Percentiles rank a stretch among this genome's conserved stretches.
phyloP scores from a whole-genome alignment of 23 tunicate species.

The Ciona savignyi region DNA sequence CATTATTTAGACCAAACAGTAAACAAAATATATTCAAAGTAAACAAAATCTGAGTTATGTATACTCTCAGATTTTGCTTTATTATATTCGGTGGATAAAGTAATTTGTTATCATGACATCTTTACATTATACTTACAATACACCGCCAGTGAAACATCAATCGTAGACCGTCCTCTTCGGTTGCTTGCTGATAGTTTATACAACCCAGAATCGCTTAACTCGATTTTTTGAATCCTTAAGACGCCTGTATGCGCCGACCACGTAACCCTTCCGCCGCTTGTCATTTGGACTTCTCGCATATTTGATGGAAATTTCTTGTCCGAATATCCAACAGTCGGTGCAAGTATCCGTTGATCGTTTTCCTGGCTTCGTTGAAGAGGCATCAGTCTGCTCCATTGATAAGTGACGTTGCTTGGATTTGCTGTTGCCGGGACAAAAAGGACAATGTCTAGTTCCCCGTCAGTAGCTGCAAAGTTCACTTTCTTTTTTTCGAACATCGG shows the following conservation, averaged over 20 bases:
- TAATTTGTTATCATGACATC: no score
- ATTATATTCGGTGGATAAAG: no score
- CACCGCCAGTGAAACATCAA: conserved; percentile 40
- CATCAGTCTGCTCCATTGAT: conserved; percentile 21
- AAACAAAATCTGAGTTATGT: no score
- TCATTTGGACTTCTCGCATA: not conserved
- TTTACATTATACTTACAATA: conserved; percentile 60
- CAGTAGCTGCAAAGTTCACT: conserved; percentile 25
- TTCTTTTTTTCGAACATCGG: conserved; percentile 18
- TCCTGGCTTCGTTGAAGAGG: not conserved
- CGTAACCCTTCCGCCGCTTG: conserved; percentile 4
- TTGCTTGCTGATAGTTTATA: conserved; percentile 45
- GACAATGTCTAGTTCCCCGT: conserved; percentile 8
- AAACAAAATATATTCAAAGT: no score
- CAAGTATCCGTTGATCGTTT: not conserved
- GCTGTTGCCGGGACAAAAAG: conserved; percentile 19
- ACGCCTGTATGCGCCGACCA: conserved; percentile 18
- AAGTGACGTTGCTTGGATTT: conserved; percentile 50
- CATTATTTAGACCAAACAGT: no score
- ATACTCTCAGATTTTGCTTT: no score
- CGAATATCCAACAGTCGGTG: not conserved
- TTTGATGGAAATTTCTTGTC: not conserved
- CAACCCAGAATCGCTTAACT: conserved; percentile 40
- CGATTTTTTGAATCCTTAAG: conserved; percentile 25
- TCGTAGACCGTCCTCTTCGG: conserved; percentile 13